These are phyloP conservation scores for Meganola albula DNA, from an alignment of 2,888 invertebrate species.

Conservation along the genomic window DNA sequence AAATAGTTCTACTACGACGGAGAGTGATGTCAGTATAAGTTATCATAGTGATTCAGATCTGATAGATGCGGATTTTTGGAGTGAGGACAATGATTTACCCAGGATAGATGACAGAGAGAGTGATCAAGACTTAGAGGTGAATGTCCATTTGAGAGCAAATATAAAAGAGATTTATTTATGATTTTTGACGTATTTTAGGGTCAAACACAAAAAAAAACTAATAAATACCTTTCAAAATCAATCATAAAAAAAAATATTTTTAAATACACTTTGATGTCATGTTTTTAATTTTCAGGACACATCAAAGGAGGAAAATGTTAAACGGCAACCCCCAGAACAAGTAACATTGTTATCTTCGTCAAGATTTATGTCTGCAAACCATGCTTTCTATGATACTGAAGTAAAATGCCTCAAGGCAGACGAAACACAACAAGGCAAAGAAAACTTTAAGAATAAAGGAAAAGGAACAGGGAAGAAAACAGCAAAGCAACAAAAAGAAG, in stretches of 20 bases:
- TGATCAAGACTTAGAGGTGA: conserved; percentile 8
- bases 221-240: conserved; percentile 6
- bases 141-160: conserved; percentile 8
- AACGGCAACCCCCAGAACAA: conserved; percentile 6
- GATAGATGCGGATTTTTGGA: conserved; percentile 8
- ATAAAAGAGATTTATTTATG: conserved; percentile 5
- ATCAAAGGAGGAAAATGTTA: conserved; percentile 6
- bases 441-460: conserved; percentile 8
- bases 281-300: conserved; percentile 5
- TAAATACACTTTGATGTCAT: conserved; percentile 7
- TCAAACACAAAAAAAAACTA: conserved; percentile 6
- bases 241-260: conserved; percentile 4
- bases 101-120: conserved; percentile 6
- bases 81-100: conserved; percentile 6
- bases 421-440: conserved; percentile 5
- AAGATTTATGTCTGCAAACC: conserved; percentile 9
- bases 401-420: conserved; percentile 6
- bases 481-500: conserved; percentile 6
- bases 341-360: conserved; percentile 8
- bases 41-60: conserved; percentile 8
- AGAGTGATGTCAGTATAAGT: conserved; percentile 8
- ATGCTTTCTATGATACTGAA: conserved; percentile 9
- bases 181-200: conserved; percentile 6
- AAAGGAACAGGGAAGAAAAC: conserved; percentile 8
- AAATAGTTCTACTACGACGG: conserved; percentile 8